phyloP scores from a whole-genome alignment of 2,113 vertebrate genomes.

The Cololabis saira region DNA sequence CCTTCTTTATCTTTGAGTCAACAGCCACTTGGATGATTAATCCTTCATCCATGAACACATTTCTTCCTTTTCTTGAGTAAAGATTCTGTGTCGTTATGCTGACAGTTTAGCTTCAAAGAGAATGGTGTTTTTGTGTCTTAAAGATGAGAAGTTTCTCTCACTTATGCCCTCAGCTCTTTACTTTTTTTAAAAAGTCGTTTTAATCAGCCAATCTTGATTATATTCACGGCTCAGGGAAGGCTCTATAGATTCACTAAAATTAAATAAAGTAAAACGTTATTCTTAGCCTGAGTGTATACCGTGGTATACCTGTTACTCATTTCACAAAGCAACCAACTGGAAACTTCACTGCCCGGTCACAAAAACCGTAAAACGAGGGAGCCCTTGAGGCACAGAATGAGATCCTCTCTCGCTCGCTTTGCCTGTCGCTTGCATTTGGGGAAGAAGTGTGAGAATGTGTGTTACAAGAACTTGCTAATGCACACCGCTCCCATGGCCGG shows the following conservation, averaged over 20 bases:
- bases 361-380: constrained; percentile 34
- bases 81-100: constrained; percentile 4
- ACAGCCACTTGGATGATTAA: constrained; percentile 20
- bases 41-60: constrained; percentile 20
- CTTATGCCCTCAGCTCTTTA: constrained; percentile 7
- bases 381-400: constrained; percentile 48
- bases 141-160: not conserved
- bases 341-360: constrained; percentile 3
- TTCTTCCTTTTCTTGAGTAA: constrained; percentile 7
- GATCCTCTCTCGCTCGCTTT: constrained; percentile 17
- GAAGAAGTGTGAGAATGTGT: constrained; percentile 51
- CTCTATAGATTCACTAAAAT: no score
- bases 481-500: constrained; percentile 50
- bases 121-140: not conserved
- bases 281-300: not conserved
- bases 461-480: constrained; percentile 73
- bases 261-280: no score
- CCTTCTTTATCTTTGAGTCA: constrained; percentile 34
- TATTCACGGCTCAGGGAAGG: no score
- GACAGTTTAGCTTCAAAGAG: constrained; percentile 24
- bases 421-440: constrained; percentile 35
- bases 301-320: not conserved
- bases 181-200: not conserved
- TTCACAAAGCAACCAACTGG: not conserved
- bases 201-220: no score